These are phyloP conservation scores for Lota lota DNA, from an alignment of 2,113 vertebrate genomes.

Conservation along the genomic window DNA sequence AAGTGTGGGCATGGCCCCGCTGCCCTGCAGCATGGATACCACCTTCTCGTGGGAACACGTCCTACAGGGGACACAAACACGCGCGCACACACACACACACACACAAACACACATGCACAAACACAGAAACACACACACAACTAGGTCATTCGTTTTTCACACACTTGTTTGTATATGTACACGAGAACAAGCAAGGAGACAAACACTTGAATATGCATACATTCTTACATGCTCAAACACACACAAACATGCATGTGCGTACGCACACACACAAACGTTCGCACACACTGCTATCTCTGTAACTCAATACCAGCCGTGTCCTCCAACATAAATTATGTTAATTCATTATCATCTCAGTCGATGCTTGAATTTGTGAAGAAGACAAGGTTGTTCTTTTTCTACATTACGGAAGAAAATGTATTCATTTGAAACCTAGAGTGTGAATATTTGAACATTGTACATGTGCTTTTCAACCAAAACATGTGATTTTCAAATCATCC, in stretches of 20 bases:
- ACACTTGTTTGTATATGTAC: not conserved
- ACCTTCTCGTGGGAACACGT: conserved; percentile 97
- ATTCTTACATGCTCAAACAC: not conserved
- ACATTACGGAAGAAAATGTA: no score
- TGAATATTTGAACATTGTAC: no score
- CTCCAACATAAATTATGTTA: not conserved
- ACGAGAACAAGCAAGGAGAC: not conserved
- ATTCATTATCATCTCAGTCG: not conserved
- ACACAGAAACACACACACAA: not conserved
- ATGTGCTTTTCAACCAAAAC: no score
- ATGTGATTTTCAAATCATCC: no score
- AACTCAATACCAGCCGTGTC: not conserved
- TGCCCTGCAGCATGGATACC: conserved; percentile 97
- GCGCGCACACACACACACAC: not conserved
- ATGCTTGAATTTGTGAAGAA: not conserved
- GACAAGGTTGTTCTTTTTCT: no score
- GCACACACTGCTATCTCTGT: not conserved
- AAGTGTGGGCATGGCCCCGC: conserved; percentile 94
- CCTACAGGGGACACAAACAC: conserved; percentile 58
- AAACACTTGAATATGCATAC: not conserved
- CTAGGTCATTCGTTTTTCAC: no score
- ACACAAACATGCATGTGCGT: not conserved
- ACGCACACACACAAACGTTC: not conserved
- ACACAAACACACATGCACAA: not conserved
- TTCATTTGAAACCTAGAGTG: no score